These are phyloP conservation scores for Apodemus agrarius DNA, from an alignment of 2,797 vertebrate species.

Conservation along the genomic window DNA sequence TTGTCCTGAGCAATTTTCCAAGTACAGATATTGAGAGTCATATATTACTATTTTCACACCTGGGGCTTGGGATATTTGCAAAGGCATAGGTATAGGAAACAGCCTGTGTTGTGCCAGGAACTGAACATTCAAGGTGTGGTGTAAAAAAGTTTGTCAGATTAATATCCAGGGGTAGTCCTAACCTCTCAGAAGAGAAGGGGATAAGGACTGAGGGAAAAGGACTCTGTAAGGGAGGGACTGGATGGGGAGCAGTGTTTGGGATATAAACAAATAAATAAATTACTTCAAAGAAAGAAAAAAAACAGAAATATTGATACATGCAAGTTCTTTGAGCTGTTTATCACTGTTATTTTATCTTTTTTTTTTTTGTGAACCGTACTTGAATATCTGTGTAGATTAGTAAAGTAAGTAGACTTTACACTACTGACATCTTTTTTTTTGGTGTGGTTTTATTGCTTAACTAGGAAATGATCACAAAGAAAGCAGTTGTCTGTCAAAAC, in stretches of 20 bases:
- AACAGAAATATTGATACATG: not conserved
- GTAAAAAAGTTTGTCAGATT: not conserved
- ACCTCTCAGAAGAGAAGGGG: too few species aligned
- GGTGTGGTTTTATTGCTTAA: constrained; percentile 16
- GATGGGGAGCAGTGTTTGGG: too few species aligned
- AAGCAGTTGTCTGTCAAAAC: constrained; percentile 16
- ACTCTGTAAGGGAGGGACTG: too few species aligned
- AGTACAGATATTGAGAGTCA: not conserved
- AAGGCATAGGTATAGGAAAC: not conserved
- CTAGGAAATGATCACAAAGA: constrained; percentile 40
- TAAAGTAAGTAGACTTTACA: constrained; percentile 52
- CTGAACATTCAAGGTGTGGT: not conserved
- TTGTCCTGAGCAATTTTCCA: not conserved
- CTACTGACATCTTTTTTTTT: not conserved
- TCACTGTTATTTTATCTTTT: constrained; percentile 37
- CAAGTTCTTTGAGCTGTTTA: constrained; percentile 17
- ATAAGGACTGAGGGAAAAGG: too few species aligned
- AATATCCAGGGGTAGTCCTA: not conserved
- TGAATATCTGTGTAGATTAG: constrained; percentile 45
- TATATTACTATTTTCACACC: not conserved
- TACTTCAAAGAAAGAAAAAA: not conserved
- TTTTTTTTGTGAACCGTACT: constrained; percentile 10
- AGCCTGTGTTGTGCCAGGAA: not conserved
- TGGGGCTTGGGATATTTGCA: not conserved
- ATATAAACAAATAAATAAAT: too few species aligned